Conservation (phyloP, 1,140 invertebrate genomes). For the Artemia franciscana region DNA sequence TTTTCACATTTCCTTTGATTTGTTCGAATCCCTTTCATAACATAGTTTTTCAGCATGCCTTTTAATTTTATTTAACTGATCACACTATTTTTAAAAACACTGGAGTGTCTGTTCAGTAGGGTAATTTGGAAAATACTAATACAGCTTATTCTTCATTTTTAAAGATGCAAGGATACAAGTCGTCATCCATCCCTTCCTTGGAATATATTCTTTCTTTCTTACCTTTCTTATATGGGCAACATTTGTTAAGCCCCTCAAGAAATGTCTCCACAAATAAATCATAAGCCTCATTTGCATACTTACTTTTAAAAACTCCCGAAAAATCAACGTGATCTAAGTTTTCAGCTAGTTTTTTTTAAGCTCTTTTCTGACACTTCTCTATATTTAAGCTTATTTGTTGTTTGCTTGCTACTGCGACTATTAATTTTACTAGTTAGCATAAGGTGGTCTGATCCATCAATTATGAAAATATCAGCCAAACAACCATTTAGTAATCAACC, state of each 20-base stretch:
- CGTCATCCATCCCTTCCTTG: background rate
- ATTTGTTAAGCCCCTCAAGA: no score
- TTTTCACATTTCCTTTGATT: background rate
- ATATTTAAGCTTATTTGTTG: background rate
- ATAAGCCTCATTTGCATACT: background rate
- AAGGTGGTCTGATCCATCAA: background rate
- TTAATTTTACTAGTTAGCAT: no score
- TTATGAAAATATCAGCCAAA: background rate
- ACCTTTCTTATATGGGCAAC: background rate
- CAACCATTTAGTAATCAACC: background rate
- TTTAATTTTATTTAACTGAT: background rate
- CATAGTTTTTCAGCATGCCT: background rate
- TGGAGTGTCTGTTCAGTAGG: background rate
- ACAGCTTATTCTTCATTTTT: background rate
- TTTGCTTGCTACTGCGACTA: background rate
- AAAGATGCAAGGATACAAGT: background rate
- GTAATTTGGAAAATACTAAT: background rate
- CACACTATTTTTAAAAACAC: background rate
- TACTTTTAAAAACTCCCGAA: background rate
- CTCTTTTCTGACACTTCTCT: background rate
- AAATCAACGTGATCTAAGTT: background rate
- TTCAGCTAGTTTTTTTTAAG: background rate
- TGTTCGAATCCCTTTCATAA: background rate
- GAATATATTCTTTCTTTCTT: background rate
- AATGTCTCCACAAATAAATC: background rate